phyloP scores from a whole-genome alignment of 2,797 vertebrate species.

The Acanthornis magna region DNA sequence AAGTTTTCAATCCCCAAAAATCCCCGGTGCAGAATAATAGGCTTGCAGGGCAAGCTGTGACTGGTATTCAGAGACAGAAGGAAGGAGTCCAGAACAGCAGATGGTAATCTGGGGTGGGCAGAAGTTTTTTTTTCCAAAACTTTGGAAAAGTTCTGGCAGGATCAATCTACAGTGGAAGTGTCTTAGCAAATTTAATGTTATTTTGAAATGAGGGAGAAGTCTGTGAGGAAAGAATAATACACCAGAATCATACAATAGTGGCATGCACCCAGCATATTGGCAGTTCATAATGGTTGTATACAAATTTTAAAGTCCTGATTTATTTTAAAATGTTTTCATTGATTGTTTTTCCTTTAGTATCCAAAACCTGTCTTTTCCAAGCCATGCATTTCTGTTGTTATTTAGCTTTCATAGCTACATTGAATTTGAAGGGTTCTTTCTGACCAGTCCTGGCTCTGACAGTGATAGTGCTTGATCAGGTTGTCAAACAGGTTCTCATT shows the following conservation, averaged over 20 bases:
- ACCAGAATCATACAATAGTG: not conserved
- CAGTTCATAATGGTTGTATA: not conserved
- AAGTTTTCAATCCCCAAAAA: not conserved
- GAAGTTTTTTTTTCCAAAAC: not conserved
- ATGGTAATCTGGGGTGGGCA: not conserved
- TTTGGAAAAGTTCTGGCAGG: not conserved
- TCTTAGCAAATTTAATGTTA: not conserved
- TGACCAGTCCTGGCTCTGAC: not conserved
- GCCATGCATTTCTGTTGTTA: not conserved
- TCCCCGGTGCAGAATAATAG: not conserved
- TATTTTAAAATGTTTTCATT: not conserved
- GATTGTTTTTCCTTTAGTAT: not conserved
- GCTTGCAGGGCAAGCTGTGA: slow-evolving; percentile 18
- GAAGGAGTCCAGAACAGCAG: slow-evolving; percentile 27
- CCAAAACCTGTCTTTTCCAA: not conserved
- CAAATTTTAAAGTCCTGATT: not conserved
- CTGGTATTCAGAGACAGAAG: not conserved
- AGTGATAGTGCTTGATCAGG: not conserved
- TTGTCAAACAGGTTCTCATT: not conserved
- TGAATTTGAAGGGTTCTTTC: not conserved
- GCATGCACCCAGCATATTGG: not conserved
- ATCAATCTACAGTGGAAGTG: not conserved
- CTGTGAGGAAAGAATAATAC: not conserved
- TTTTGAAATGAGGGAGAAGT: not conserved
- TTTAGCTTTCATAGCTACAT: not conserved